Base-by-base conservation (phyloP, 2,113 vertebrate species). In the Onychostruthus taczanowskii region DNA sequence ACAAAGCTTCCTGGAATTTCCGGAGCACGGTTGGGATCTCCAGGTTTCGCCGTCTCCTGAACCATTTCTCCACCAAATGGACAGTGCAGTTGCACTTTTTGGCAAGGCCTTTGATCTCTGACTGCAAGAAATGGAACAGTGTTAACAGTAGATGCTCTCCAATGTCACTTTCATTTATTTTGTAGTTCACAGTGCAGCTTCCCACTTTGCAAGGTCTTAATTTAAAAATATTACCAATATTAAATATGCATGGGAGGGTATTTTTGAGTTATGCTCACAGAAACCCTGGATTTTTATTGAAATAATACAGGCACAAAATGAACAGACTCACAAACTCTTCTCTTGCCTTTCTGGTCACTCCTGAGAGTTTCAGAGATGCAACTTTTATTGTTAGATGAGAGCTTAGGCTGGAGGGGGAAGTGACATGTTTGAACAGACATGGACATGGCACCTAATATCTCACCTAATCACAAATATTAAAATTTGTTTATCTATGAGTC, bases 1-100 rank as follows among this genome's bases (percentile, higher is more conserved):
- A 99, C 99, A 99, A 99, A 92, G 98, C 98, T 89, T 99, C 99
- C 96, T 96, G 98, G 97, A 99, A 99, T 76, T 99, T 99, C 95
- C 98, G 99, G 77, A 99, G 93, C 75, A 98, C 96, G 30, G 98
- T 98, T 19, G 99, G 99, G 49, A 97, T 98, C 74, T 99, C 98
- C 39, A 98, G 98, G 94, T 98, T 98, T 41, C 98, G 97, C 84
- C 99, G 97, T 41, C 97, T 98, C 91, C 99, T 97, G 94, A 99
- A 99, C 99, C 99, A 99, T 55, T 98, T 98, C 87, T 99, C 98
- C 76, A 99, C 98, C 87, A 99, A 97, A 64, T 85, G 98, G 33
- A 97, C 96, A 0, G 99, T 98, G 94, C 98, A 98, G 96, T 98
- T 97, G 96, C 98, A 98, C 95, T 99, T 99, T 94, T 99, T 99